Percentiles rank a stretch among this genome's conserved stretches.
Conservation (phyloP, 2,797 vertebrate genomes). For the Falco concolor region DNA sequence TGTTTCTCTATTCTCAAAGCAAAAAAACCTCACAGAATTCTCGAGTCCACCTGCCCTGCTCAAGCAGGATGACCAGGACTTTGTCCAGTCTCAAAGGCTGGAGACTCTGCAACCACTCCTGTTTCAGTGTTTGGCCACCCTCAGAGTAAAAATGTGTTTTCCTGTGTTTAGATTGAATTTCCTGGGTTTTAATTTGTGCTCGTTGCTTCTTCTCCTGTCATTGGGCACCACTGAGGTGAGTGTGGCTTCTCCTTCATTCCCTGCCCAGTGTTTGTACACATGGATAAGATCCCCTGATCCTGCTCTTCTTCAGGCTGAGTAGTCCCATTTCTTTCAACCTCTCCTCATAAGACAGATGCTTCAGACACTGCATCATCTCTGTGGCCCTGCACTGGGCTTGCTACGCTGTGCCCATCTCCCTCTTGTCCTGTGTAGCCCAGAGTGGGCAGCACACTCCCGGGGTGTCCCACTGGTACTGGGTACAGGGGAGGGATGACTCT, state of each 20-base stretch:
- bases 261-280: background rate
- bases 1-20: background rate
- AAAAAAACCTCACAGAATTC: background rate
- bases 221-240: no score
- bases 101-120: background rate
- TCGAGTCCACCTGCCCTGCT: background rate
- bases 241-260: background rate
- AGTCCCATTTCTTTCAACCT: background rate
- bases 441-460: background rate
- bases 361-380: no score
- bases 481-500: background rate
- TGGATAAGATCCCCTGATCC: background rate
- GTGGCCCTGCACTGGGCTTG: background rate
- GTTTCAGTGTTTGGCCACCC: background rate
- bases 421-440: background rate
- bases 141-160: background rate
- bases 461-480: background rate
- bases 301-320: background rate
- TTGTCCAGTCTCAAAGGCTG: background rate
- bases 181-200: background rate
- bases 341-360: background rate
- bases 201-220: background rate
- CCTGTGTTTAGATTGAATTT: background rate
- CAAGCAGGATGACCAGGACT: background rate
- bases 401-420: background rate